These are phyloP conservation scores for Acrossocheilus wenchowensis DNA, from an alignment of 2,797 vertebrate species.

Conservation along the genomic window DNA sequence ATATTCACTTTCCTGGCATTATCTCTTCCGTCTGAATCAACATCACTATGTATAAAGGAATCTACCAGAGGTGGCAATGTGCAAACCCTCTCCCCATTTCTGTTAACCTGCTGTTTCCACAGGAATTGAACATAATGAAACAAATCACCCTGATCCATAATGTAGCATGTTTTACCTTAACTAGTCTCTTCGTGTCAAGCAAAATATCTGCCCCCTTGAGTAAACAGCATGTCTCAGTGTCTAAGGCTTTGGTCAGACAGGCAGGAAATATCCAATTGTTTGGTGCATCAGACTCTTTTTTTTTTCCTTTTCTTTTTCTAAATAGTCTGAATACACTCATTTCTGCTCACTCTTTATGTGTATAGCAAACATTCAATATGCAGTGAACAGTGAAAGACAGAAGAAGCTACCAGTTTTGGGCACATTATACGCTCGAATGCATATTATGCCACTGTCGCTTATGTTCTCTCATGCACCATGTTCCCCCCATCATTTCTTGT, in stretches of 20 bases:
- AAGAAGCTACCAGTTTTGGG: background rate
- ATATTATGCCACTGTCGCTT: background rate
- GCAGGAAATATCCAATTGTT: background rate
- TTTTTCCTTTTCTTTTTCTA: background rate
- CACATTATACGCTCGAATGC: background rate
- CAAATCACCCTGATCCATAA: background rate
- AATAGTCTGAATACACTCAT: background rate
- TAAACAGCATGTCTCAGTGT: background rate
- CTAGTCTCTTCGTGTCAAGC: slow-evolving; percentile 9
- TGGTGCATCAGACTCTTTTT: background rate
- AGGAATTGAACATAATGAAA: slow-evolving; percentile 17
- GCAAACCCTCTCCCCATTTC: background rate
- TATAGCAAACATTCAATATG: background rate
- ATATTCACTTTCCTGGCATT: background rate
- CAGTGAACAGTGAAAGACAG: slow-evolving; percentile 5
- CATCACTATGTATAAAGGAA: background rate
- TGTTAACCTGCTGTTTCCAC: slow-evolving; percentile 3
- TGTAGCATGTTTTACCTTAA: slow-evolving; percentile 6
- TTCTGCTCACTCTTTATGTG: background rate
- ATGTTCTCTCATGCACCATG: background rate
- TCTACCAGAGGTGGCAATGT: background rate
- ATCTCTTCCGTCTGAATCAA: background rate
- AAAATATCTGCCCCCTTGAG: background rate
- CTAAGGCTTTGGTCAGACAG: background rate
- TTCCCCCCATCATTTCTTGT: slow-evolving; percentile 4